Conservation (phyloP, 2,797 vertebrate species). For the Oophaga sylvatica region DNA sequence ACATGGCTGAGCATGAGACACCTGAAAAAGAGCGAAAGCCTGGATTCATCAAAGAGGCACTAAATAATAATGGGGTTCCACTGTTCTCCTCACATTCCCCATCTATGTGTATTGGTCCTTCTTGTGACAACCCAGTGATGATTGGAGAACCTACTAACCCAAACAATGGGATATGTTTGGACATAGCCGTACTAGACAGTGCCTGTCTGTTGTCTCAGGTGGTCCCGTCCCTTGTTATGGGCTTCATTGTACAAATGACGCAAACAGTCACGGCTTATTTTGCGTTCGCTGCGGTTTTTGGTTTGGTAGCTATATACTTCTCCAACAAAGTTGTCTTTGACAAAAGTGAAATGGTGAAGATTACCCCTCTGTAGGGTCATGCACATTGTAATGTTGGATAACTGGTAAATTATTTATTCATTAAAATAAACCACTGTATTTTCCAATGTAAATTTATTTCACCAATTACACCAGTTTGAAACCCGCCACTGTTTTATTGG, state of each 20-base stretch:
- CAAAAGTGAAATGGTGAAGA: conserved; percentile 76
- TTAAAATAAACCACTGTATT: background rate
- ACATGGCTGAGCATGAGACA: conserved; percentile 65
- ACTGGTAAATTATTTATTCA: background rate
- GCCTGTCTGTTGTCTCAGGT: conserved; percentile 87
- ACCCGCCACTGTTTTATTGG: background rate
- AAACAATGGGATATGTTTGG: conserved; percentile 81
- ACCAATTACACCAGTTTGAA: background rate
- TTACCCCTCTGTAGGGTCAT: conserved; percentile 63
- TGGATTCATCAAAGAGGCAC: conserved; percentile 69
- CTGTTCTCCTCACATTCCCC: conserved; percentile 64
- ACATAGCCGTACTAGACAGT: conserved; percentile 86
- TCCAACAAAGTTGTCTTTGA: conserved; percentile 81
- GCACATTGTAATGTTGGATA: background rate
- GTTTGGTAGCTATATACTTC: conserved; percentile 81
- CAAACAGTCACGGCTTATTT: conserved; percentile 82
- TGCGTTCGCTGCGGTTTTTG: conserved; percentile 76
- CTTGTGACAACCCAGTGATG: conserved; percentile 71
- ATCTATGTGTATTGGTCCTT: conserved; percentile 68
- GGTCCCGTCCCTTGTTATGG: conserved; percentile 81
- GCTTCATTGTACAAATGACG: conserved; percentile 81
- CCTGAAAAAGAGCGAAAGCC: conserved; percentile 65
- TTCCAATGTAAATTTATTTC: background rate
- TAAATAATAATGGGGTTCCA: conserved; percentile 66
- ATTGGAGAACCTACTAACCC: conserved; percentile 66